Base-by-base conservation (phyloP, 30 jellyfish, hydroid and myxozoan genomes). In the Clytia hemisphaerica region DNA sequence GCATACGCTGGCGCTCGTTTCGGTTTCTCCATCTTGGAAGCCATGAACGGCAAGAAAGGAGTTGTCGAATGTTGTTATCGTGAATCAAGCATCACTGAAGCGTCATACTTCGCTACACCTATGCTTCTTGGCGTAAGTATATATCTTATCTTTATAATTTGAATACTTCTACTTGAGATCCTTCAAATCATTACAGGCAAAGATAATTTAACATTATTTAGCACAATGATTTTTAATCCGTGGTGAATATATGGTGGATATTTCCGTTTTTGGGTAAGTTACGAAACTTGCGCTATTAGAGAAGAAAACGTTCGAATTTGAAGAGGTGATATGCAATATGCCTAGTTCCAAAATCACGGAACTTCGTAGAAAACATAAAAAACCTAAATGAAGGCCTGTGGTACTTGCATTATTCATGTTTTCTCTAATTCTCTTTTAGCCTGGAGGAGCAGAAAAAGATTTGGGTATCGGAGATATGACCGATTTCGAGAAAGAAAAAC, bases 1-100 rank as follows among this genome's bases (percentile, higher is more conserved):
- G 99, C 99, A 21, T 92, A 77, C 54, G 96, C 99, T 28, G 99
- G 96, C 6, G 95, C 94, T 5, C 71, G 99, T 49, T 92, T 92
- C 60, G 99, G 93, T 30, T 92, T 84, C 53, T 83, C 99, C 54
- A 93, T 80, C 36, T 58, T 89, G 47, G 98, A 89, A 37, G 98
- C 98, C 6, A 58, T 89, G 59, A 89, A 76, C 28, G 98, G 98
- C 45, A 82, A 82, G 75, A 89, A 89, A 29, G 98, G 98, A 4
- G 98, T 89, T 6, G 98, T 89, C 21, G 98, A 89, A 60, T 89
- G 98, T 67, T 91, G 93, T 10, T 89, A 81, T 40, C 93, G 81
- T 37, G 85, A 77, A 45, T 89, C 98, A 16, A 93, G 72, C 60
- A 83, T 82, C 22, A 89, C 94, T 9, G 94, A 78, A n/a, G 93